Conservation (phyloP, 1,140 invertebrate genomes). For the Idris sp. region DNA sequence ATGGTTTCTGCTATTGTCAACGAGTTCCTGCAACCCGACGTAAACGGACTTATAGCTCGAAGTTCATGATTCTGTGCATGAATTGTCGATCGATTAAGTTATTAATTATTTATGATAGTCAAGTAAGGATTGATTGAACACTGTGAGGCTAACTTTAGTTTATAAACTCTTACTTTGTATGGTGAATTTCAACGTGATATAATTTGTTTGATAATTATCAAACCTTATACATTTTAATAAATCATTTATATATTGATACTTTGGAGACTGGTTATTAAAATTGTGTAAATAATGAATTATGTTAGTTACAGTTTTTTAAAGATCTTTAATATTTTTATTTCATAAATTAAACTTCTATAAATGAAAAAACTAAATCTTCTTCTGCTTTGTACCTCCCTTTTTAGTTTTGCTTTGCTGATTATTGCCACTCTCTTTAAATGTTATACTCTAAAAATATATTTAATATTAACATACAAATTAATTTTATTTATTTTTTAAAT, state of each 20-base stretch:
- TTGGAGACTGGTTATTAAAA: slow-evolving; percentile 1
- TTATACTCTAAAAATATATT: slow-evolving; percentile 5
- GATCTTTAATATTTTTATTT: neutral
- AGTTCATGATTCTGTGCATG: slow-evolving; percentile 58
- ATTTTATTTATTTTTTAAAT: slow-evolving; percentile 1
- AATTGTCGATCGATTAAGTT: slow-evolving; percentile 10
- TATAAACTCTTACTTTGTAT: neutral
- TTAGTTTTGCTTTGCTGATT: no score
- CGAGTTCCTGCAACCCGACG: slow-evolving; percentile 89
- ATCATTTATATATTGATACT: neutral
- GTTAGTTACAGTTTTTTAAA: slow-evolving; percentile 1
- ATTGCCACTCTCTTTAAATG: no score
- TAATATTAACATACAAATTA: no score
- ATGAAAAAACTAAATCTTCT: no score
- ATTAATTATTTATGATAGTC: slow-evolving; percentile 12
- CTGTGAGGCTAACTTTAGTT: slow-evolving; percentile 1
- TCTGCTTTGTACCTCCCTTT: no score
- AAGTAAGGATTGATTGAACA: neutral
- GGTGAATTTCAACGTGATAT: neutral
- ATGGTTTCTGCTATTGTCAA: slow-evolving; percentile 88
- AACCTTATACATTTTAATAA: no score
- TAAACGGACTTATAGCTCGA: slow-evolving; percentile 83
- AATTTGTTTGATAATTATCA: no score
- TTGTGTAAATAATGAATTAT: slow-evolving; percentile 12
- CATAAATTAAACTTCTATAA: no score